phyloP scores from a whole-genome alignment of 2,888 invertebrate species.

The Clistopyga incitator region DNA sequence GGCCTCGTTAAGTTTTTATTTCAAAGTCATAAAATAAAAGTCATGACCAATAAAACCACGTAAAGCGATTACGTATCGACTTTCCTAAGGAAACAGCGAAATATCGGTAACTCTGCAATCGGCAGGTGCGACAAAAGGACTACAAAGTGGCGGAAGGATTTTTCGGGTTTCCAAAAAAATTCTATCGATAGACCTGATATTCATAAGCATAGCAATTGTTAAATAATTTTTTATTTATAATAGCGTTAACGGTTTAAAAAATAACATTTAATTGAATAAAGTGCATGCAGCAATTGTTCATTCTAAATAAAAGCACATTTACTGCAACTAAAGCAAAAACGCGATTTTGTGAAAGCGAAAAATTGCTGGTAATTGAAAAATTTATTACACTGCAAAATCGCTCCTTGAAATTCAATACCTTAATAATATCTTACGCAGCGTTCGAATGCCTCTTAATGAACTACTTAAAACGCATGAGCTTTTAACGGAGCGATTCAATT shows the following conservation, averaged over 20 bases:
- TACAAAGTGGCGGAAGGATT: background rate
- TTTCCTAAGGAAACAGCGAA: background rate
- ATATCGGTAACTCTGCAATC: background rate
- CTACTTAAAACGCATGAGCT: constrained; percentile 26
- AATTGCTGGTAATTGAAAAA: too few species aligned
- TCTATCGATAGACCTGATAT: background rate
- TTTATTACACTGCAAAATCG: background rate
- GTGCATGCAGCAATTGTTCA: too few species aligned
- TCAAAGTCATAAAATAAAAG: constrained; percentile 1
- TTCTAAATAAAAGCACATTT: too few species aligned
- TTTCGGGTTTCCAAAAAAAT: background rate
- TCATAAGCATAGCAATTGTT: background rate
- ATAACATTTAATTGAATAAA: too few species aligned
- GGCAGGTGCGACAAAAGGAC: background rate
- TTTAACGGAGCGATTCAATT: constrained; percentile 42
- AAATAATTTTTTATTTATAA: too few species aligned
- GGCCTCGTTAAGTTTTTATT: constrained; percentile 18
- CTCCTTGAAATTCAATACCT: constrained; percentile 27
- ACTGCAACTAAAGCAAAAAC: too few species aligned
- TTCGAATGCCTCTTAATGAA: background rate
- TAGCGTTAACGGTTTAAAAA: too few species aligned
- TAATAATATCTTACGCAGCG: background rate
- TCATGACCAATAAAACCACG: constrained; percentile 1
- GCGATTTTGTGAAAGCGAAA: too few species aligned
- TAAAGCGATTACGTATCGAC: constrained; percentile 8